Evolutionary conservation across 2,113 vertebrate genomes (phyloP).

Genomic region (Sceloporus undulatus): DNA sequence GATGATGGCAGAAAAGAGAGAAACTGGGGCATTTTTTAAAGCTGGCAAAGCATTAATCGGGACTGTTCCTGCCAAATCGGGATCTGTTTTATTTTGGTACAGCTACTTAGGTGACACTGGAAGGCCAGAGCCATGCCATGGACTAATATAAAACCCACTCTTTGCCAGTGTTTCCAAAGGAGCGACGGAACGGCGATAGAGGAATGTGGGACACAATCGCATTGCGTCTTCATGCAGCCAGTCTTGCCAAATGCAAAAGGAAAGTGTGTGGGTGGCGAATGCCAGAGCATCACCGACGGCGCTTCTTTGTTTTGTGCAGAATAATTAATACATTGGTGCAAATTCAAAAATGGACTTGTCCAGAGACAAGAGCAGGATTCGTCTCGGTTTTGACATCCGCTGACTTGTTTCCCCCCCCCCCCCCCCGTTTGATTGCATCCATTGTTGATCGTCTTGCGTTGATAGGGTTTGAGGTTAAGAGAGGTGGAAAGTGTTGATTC

Average conservation of each 20-base stretch:
- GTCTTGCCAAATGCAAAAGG: slow-evolving; percentile 50
- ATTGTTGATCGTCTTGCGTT: slow-evolving; percentile 59
- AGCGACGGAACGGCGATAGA: slow-evolving; percentile 8
- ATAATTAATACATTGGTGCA: not conserved
- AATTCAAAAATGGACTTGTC: not conserved
- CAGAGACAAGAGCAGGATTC: not conserved
- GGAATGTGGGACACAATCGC: slow-evolving; percentile 37
- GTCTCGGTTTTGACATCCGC: not conserved
- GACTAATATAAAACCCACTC: not conserved
- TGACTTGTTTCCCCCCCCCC: slow-evolving; percentile 48
- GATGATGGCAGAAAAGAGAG: too few relatives aligned
- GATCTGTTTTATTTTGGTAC: not conserved
- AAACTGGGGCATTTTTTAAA: too few relatives aligned
- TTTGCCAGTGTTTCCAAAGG: not conserved
- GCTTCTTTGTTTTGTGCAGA: slow-evolving; percentile 36
- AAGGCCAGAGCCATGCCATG: slow-evolving; percentile 37
- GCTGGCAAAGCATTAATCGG: too few relatives aligned
- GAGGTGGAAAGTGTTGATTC: slow-evolving; percentile 76
- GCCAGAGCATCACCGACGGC: not conserved
- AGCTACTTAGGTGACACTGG: not conserved
- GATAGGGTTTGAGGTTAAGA: slow-evolving; percentile 68
- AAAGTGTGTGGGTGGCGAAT: slow-evolving; percentile 18
- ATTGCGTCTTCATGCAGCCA: slow-evolving; percentile 35
- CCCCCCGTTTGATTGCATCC: slow-evolving; percentile 39
- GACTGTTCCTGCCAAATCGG: too few relatives aligned